Evolutionary conservation across 2,113 vertebrate species (phyloP).

Genomic region (Percopsis transmontana): DNA sequence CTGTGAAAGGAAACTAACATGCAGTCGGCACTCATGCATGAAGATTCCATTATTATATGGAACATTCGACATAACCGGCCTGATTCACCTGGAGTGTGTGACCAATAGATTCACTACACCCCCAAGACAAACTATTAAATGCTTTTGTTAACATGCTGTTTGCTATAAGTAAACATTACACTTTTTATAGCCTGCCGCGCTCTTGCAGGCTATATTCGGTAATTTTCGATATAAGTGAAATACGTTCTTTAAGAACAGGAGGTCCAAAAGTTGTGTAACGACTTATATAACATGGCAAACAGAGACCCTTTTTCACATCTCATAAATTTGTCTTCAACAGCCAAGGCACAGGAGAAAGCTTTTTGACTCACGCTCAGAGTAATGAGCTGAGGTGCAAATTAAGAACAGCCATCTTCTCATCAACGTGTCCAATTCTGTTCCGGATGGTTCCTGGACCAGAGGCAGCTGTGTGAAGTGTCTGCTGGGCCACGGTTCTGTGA

Average conservation of each 20-base stretch:
- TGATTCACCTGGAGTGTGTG: constrained; percentile 42
- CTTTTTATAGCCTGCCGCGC: not conserved
- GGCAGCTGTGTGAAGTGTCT: constrained; percentile 51
- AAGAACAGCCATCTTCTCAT: constrained; percentile 58
- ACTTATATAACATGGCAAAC: not conserved
- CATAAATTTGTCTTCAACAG: constrained; percentile 16
- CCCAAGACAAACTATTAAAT: constrained; percentile 33
- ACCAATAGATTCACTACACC: constrained; percentile 32
- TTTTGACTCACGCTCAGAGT: constrained; percentile 38
- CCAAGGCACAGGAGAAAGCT: constrained; percentile 21
- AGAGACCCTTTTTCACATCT: constrained; percentile 4
- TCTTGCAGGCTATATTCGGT: not conserved
- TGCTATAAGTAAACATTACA: not conserved
- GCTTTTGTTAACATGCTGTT: constrained; percentile 19
- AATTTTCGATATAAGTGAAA: not conserved
- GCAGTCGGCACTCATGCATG: constrained; percentile 26
- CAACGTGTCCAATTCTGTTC: constrained; percentile 60
- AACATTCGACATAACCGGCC: constrained; percentile 43
- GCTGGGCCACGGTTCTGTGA: constrained; percentile 47
- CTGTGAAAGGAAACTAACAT: constrained; percentile 40
- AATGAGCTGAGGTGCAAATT: constrained; percentile 60
- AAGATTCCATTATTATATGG: constrained; percentile 37
- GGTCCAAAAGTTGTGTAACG: not conserved
- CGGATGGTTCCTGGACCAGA: constrained; percentile 49
- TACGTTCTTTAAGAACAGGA: not conserved